Percentiles rank a stretch among this genome's conserved stretches.
Conservation (phyloP, 2,797 vertebrate genomes). For the Lepidocolaptes lacrymiger region DNA sequence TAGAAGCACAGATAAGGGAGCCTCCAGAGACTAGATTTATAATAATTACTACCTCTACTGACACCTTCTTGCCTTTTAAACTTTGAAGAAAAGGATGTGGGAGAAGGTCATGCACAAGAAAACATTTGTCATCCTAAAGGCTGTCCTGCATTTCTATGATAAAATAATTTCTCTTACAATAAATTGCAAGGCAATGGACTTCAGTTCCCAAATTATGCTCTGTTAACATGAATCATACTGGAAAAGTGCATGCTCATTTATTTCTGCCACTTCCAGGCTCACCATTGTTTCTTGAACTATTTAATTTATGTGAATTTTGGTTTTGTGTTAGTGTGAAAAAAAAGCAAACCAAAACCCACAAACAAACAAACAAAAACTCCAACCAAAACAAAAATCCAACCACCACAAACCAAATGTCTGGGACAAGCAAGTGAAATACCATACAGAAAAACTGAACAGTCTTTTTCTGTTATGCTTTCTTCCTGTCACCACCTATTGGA, state of each 20-base stretch:
- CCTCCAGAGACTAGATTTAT: constrained; percentile 19
- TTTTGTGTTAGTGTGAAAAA: background rate
- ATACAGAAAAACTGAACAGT: background rate
- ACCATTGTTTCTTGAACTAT: background rate
- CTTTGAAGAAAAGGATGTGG: constrained; percentile 16
- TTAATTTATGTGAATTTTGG: background rate
- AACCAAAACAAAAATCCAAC: background rate
- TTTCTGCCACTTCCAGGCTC: background rate
- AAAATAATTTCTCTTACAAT: constrained; percentile 12
- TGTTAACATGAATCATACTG: background rate
- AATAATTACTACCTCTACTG: constrained; percentile 30
- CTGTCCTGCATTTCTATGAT: background rate
- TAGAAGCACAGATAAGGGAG: background rate
- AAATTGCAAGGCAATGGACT: constrained; percentile 8
- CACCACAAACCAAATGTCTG: background rate
- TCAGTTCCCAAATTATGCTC: background rate
- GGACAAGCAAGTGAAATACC: background rate
- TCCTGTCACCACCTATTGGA: background rate
- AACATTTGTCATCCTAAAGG: constrained; percentile 36
- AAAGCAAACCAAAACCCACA: background rate
- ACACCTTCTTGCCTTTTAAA: constrained; percentile 34
- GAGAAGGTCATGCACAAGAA: constrained; percentile 25
- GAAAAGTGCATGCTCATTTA: background rate
- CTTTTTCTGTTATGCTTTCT: background rate
- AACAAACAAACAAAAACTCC: too few relatives aligned